Percentiles rank a stretch among this genome's conserved stretches.
These are phyloP conservation scores for Coptotermes formosanus DNA, from an alignment of 1,140 invertebrate species.

Conservation along the genomic window DNA sequence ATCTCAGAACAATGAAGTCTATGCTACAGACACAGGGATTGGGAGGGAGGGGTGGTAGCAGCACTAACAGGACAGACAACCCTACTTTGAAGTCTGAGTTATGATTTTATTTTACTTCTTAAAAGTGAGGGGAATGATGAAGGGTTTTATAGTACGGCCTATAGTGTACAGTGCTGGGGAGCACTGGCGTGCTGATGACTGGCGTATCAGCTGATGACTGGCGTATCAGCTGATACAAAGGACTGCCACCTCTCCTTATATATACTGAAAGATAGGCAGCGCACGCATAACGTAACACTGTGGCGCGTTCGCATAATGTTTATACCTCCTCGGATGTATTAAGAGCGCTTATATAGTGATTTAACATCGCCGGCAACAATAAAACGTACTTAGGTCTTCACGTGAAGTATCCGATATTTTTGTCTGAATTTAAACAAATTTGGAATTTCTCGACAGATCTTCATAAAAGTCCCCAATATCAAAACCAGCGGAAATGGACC, in stretches of 20 bases:
- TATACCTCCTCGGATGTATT: too few relatives aligned
- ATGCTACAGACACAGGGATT: background rate
- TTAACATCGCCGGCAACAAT: too few relatives aligned
- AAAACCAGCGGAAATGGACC: too few relatives aligned
- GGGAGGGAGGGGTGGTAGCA: background rate
- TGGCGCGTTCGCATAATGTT: too few relatives aligned
- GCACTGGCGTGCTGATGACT: background rate
- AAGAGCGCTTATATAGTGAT: too few relatives aligned
- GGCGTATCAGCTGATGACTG: background rate
- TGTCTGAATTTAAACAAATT: too few relatives aligned
- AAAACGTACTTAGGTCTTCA: too few relatives aligned
- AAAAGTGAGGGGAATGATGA: background rate
- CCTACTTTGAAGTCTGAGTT: background rate
- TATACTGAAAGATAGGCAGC: background rate
- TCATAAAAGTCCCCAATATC: too few relatives aligned
- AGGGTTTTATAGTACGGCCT: background rate
- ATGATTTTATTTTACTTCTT: slow-evolving; percentile 1
- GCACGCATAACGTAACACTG: too few relatives aligned
- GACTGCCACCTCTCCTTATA: background rate
- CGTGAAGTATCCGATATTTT: too few relatives aligned
- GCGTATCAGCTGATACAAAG: background rate
- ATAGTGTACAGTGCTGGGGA: background rate
- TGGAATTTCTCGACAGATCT: too few relatives aligned
- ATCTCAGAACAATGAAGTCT: background rate
- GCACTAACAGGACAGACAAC: background rate